A percentile compares a stretch with the other conserved stretches of the same genome.
Evolutionary conservation across 2,113 vertebrate species (phyloP).

Genomic region (Alces alces): DNA sequence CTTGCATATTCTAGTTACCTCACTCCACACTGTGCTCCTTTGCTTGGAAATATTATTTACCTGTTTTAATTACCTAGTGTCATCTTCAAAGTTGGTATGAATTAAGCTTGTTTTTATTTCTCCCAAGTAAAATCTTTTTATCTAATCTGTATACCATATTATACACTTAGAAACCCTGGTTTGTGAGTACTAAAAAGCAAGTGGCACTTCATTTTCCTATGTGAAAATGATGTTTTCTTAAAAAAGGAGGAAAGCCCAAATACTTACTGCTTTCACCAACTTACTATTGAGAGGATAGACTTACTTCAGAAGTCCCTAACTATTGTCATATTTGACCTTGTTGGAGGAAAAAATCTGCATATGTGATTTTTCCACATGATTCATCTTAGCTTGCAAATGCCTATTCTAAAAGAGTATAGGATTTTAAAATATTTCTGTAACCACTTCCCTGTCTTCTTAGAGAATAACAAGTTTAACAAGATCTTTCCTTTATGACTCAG

Average conservation of each 20-base stretch:
- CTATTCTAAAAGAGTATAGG: neutral
- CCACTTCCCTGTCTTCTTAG: neutral
- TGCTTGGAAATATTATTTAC: neutral
- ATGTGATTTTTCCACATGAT: constrained; percentile 14
- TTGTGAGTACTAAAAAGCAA: neutral
- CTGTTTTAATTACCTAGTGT: neutral
- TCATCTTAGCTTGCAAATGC: constrained; percentile 3
- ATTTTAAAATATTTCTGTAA: constrained; percentile 21
- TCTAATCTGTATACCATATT: neutral
- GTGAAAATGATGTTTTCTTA: neutral
- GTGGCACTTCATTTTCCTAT: neutral
- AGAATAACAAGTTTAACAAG: neutral
- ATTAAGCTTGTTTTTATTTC: neutral
- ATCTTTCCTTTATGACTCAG: neutral
- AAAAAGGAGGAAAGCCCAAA: neutral
- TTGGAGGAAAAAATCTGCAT: neutral
- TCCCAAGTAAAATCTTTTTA: neutral
- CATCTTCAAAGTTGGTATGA: neutral
- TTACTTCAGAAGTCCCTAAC: neutral
- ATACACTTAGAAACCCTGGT: neutral
- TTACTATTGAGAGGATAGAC: neutral
- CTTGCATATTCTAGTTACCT: neutral
- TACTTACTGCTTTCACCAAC: neutral
- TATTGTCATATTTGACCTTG: neutral
- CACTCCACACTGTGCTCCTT: neutral